A percentile compares a stretch with the other conserved stretches of the same genome.
Evolutionary conservation across 2,888 invertebrate species (phyloP).

Genomic region (Venustoraphidia nigricollis): DNA sequence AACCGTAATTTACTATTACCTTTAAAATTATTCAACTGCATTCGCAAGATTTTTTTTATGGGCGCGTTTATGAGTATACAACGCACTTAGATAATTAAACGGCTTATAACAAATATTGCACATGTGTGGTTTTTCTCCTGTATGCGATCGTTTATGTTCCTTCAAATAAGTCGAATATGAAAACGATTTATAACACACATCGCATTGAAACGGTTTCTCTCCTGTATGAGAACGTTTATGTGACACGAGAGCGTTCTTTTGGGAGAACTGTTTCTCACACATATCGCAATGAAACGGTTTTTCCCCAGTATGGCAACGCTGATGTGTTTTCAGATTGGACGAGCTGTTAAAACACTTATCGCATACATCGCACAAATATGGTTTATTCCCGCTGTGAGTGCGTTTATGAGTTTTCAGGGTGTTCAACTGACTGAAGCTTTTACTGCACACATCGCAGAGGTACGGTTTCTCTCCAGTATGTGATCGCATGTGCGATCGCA

Average conservation of each 20-base stretch:
- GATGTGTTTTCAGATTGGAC: background rate
- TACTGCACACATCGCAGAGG: slow-evolving; percentile 30
- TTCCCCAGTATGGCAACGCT: slow-evolving; percentile 9
- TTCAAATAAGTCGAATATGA: background rate
- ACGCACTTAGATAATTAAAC: no score
- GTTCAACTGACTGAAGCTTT: background rate
- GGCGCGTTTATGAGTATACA: no score
- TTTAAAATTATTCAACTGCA: no score
- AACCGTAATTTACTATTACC: no score
- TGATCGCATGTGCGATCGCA: slow-evolving; percentile 25
- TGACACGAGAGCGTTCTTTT: slow-evolving; percentile 10
- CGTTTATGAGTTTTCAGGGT: background rate
- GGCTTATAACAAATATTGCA: no score
- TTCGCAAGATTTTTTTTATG: no score
- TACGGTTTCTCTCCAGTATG: slow-evolving; percentile 38
- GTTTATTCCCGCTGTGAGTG: slow-evolving; percentile 1
- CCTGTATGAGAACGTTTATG: slow-evolving; percentile 11
- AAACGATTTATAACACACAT: slow-evolving; percentile 14
- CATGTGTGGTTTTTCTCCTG: no score
- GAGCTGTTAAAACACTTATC: background rate
- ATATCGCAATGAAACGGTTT: slow-evolving; percentile 9
- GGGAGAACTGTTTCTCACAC: slow-evolving; percentile 12
- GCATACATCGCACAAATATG: background rate
- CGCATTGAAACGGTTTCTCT: slow-evolving; percentile 12
- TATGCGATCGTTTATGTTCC: no score